Evolutionary conservation across 2,888 invertebrate species (phyloP), one percentile per base, ranked within the genome.

Genomic region (Metalampra italica): DNA sequence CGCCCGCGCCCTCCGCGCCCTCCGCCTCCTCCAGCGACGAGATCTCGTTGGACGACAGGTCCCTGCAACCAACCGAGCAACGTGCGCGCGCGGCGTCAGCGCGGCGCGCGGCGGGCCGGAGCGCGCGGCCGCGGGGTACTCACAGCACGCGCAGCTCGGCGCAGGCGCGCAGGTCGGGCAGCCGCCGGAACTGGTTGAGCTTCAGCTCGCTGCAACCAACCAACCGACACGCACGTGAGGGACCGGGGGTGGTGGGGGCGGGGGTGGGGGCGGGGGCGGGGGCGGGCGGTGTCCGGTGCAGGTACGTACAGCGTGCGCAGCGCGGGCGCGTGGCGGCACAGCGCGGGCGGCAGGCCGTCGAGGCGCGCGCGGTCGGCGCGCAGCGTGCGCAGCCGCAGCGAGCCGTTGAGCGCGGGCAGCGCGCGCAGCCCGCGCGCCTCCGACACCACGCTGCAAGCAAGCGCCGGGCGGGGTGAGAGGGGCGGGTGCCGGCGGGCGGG

Each of bases 401-500:
- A 94, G 43, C 96, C 97, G 70, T 94, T 94, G 66, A 98, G 90
- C 75, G 94, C 92, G 11, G 98, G 98, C 83, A 98, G 95, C 60
- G 90, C 88, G 53, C 92, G 92, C 73, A 97, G 90, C 58, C 94
- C 94, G 56, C 94, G 92, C 51, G 95, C 94, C 82, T 97, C 97
- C 41, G 97, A 97, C 57, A 98, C 78, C 61, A 95, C 94, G 62
- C 98, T 98, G 87, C 49, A 71, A 57, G 60, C 56, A 55, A 38
- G 13, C 13, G 38, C 34, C 36, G 11, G 8, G 30, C 7, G 30
- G 30, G 30, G 30, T 5, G 7, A 30, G 30, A 30, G 7, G 7
- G 30, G 30, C 7, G 30, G 30, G 30, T 30, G 8, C 5, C 30
- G 8, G 7, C 30, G 30, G 7, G 8, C 30, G 8, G 30, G 30